Evolutionary conservation across 1,140 invertebrate genomes (phyloP).

Genomic region (Pseudomyrmex dendroicus): DNA sequence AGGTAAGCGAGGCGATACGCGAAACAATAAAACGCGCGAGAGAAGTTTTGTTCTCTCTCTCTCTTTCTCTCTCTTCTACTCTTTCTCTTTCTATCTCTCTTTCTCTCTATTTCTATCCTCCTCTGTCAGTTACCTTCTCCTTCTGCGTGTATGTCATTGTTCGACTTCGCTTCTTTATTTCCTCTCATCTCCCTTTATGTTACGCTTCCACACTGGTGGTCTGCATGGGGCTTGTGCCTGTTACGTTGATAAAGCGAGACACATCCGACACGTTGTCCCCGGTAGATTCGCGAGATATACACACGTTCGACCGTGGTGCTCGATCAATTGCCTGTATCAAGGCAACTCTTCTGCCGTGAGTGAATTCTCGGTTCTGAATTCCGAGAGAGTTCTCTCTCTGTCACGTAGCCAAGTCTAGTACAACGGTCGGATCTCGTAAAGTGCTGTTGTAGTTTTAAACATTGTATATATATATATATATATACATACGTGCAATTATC

Average conservation of each 20-base stretch:
- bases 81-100: neutral
- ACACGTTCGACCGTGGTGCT: neutral
- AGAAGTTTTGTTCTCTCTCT: neutral
- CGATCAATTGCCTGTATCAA: neutral
- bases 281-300: neutral
- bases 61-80: neutral
- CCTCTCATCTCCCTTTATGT: slow-evolving; percentile 39
- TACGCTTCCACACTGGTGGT: slow-evolving; percentile 45
- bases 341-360: no score
- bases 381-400: neutral
- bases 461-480: no score
- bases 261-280: slow-evolving; percentile 1
- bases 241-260: slow-evolving; percentile 21
- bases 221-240: slow-evolving; percentile 63
- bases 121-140: neutral
- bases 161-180: slow-evolving; percentile 14
- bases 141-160: slow-evolving; percentile 14
- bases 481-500: neutral
- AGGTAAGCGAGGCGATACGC: slow-evolving; percentile 61
- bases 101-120: slow-evolving; percentile 1
- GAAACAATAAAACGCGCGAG: slow-evolving; percentile 1
- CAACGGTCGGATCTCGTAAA: slow-evolving; percentile 1
- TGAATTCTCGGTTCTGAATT: neutral
- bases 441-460: neutral
- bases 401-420: neutral